These are phyloP conservation scores for Pseudochirops corinnae DNA, from an alignment of 2,797 vertebrate genomes.

Conservation along the genomic window DNA sequence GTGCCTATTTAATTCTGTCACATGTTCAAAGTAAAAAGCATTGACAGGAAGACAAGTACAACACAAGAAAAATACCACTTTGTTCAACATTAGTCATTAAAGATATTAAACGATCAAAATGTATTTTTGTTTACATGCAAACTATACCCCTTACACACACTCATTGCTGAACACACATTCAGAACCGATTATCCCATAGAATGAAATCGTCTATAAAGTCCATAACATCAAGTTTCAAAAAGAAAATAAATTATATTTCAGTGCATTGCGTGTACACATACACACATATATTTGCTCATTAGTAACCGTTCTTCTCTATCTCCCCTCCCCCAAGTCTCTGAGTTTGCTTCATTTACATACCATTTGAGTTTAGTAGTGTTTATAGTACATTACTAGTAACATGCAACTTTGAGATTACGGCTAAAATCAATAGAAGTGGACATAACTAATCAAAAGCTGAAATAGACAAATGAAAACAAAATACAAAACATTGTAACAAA, in stretches of 20 bases:
- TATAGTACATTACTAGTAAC: conserved; percentile 82
- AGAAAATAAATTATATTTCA: conserved; percentile 70
- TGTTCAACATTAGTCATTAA: conserved; percentile 74
- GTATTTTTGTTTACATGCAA: conserved; percentile 82
- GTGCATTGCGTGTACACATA: conserved; percentile 64
- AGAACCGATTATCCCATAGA: conserved; percentile 77
- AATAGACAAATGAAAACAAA: conserved; percentile 85
- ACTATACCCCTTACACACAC: conserved; percentile 76
- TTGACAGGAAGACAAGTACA: conserved; percentile 80
- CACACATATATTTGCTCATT: conserved; percentile 65
- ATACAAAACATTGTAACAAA: conserved; percentile 79
- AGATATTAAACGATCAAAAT: conserved; percentile 74
- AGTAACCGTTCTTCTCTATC: conserved; percentile 77
- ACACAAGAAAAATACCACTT: conserved; percentile 68
- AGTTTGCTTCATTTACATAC: conserved; percentile 89
- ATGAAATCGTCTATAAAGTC: conserved; percentile 72
- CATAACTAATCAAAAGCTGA: conserved; percentile 82
- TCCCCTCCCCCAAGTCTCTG: conserved; percentile 62
- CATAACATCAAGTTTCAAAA: conserved; percentile 75
- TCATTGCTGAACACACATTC: conserved; percentile 70
- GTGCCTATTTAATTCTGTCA: conserved; percentile 85
- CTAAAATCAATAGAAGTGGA: conserved; percentile 79
- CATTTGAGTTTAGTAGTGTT: conserved; percentile 84
- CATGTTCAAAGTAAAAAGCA: conserved; percentile 81
- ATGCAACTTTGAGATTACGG: conserved; percentile 86